phyloP scores from a whole-genome alignment of 2,797 vertebrate species.

The Trichosurus vulpecula region DNA sequence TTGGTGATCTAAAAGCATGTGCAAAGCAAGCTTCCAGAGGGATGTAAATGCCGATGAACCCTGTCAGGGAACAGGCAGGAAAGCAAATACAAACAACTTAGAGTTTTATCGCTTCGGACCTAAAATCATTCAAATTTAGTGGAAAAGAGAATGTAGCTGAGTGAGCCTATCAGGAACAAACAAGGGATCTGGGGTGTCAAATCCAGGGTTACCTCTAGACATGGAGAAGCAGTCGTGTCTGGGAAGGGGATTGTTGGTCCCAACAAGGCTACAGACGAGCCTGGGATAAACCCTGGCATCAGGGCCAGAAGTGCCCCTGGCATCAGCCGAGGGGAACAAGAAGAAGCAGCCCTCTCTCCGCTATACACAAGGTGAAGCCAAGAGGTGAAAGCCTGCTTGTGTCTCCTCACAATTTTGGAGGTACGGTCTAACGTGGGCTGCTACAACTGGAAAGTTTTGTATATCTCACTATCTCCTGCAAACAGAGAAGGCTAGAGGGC shows the following conservation, averaged over 20 bases:
- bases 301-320: background rate
- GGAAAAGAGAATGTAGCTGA: background rate
- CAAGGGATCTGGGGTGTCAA: background rate
- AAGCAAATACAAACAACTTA: background rate
- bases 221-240: background rate
- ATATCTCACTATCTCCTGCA: background rate
- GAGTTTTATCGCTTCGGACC: background rate
- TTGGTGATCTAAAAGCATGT: background rate
- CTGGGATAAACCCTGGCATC: background rate
- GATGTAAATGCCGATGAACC: background rate
- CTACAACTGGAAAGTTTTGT: background rate
- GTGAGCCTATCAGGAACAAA: background rate
- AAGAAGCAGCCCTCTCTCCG: background rate
- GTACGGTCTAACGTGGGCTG: background rate
- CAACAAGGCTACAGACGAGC: background rate
- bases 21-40: background rate
- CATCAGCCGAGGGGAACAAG: conserved; percentile 29
- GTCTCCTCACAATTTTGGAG: background rate
- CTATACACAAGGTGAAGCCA: background rate
- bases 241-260: background rate
- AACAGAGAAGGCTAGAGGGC: background rate
- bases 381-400: background rate
- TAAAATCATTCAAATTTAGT: background rate
- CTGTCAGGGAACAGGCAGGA: background rate
- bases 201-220: background rate